phyloP scores from a whole-genome alignment of 2,797 vertebrate genomes.

The Malacoctenus gilli region DNA sequence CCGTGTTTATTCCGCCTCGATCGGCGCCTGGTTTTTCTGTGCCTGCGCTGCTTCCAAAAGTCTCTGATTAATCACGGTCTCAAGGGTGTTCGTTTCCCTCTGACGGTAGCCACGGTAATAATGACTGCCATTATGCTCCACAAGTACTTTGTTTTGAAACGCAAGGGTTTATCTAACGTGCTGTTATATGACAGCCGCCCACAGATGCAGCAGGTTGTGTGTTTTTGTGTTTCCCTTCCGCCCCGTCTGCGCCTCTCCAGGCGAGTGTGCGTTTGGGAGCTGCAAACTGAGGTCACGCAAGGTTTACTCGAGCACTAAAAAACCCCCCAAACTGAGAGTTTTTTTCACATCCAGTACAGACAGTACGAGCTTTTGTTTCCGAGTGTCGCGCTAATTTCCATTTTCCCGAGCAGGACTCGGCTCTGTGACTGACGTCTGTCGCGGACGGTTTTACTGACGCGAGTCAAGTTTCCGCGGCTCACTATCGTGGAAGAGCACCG shows the following conservation, averaged over 20 bases:
- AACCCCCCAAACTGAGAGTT: neutral
- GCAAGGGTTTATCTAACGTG: constrained; percentile 20
- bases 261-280: neutral
- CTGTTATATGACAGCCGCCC: constrained; percentile 20
- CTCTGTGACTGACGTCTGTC: constrained; percentile 4
- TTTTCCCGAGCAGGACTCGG: neutral
- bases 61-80: constrained; percentile 28
- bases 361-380: neutral
- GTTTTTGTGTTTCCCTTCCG: neutral
- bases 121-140: constrained; percentile 40
- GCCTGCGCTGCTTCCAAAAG: constrained; percentile 19
- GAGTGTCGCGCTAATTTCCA: neutral
- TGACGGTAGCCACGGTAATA: constrained; percentile 25
- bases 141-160: constrained; percentile 45
- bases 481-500: neutral
- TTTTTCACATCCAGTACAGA: neutral
- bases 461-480: neutral
- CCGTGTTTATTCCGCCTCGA: too few relatives aligned
- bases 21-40: constrained; percentile 4
- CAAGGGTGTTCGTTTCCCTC: constrained; percentile 32
- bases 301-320: neutral
- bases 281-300: too few relatives aligned
- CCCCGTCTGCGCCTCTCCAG: neutral
- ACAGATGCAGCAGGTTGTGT: constrained; percentile 7
- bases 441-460: neutral